Evolutionary conservation across 2,113 vertebrate species (phyloP), one percentile per base, ranked within the genome.

Genomic region (Phrynosoma platyrhinos): DNA sequence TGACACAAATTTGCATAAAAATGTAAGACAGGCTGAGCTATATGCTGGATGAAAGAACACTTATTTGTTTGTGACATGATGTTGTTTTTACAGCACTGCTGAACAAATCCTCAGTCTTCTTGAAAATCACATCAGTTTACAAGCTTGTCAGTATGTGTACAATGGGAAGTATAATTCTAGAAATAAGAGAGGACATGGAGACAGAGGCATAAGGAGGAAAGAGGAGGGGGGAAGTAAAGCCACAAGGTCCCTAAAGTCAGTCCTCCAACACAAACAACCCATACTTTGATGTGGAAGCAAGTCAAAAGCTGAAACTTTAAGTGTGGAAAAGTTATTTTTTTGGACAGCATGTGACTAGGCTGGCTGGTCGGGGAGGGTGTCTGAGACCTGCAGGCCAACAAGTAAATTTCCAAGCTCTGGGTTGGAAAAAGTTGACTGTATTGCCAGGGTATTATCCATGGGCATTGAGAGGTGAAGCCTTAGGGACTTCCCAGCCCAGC

Each of bases 1-100:
- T 75, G 13, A 77, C 0, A 8, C 5, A 40, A 79, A 30, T 90
- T 30, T 58, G 0, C 66, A 27, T 84, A 92, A 84, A 92, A 85
- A 89, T 89, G 53, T 90, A 85, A 89, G 87, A 86, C 85, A 85
- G 85, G 81, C 62, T 84, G 87, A 91, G 85, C 90, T 92, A 82
- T 82, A 87, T 64, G 85, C 77, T 89, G 87, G 64, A 42, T 94
- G 91, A 55, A 82, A 66, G 8, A 69, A 53, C 79, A n/a, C 32
- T 87, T 62, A 40, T 47, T 75, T 66, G n/a, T 88, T 87, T 90
- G 0, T 68, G 89, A 91, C 84, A 30, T 23, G 25, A 83, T 68
- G 55, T 32, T 69, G 32, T 53, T 16, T 72, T 75, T 58, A 91
- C 81, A 55, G 87, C 0, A 0, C 23, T 85, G 85, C 83, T 71